Conservation (phyloP, 2,113 vertebrate genomes). For the Brachyhypopomus gauderio region DNA sequence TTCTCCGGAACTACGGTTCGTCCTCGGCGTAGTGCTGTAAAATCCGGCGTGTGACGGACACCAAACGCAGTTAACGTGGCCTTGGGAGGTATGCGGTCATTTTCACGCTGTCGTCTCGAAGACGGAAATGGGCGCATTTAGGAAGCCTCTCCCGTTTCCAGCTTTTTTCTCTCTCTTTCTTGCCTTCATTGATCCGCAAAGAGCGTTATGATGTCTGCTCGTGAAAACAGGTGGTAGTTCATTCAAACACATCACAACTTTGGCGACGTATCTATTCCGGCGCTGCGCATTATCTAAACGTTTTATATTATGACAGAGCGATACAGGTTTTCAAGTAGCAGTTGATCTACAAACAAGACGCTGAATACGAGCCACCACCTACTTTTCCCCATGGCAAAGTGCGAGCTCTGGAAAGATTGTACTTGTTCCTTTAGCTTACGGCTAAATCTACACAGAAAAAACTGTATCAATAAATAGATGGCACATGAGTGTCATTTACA, state of each 20-base stretch:
- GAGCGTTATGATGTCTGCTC: not conserved
- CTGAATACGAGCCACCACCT: slow-evolving; percentile 56
- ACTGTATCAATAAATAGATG: not conserved
- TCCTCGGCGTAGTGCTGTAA: not conserved
- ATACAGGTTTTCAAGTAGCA: slow-evolving; percentile 34
- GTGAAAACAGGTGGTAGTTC: slow-evolving; percentile 50
- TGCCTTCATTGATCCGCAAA: not conserved
- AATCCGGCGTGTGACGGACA: not conserved
- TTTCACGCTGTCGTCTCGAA: not conserved
- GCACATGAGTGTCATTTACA: not conserved
- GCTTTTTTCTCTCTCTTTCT: no score
- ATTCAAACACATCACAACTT: slow-evolving; percentile 30
- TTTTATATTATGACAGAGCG: slow-evolving; percentile 52
- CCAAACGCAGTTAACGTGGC: not conserved
- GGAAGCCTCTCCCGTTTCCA: slow-evolving; percentile 8
- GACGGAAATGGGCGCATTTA: not conserved
- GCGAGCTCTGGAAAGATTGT: slow-evolving; percentile 23
- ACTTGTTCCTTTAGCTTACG: slow-evolving; percentile 11
- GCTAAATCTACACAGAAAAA: not conserved
- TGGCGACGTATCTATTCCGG: not conserved
- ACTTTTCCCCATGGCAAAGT: slow-evolving; percentile 50
- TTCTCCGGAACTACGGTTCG: not conserved
- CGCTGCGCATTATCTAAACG: not conserved
- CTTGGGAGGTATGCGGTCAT: not conserved
- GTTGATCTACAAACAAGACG: slow-evolving; percentile 51